Conservation (phyloP, 1,140 invertebrate species). For the Panagrolaimus sp. region DNA sequence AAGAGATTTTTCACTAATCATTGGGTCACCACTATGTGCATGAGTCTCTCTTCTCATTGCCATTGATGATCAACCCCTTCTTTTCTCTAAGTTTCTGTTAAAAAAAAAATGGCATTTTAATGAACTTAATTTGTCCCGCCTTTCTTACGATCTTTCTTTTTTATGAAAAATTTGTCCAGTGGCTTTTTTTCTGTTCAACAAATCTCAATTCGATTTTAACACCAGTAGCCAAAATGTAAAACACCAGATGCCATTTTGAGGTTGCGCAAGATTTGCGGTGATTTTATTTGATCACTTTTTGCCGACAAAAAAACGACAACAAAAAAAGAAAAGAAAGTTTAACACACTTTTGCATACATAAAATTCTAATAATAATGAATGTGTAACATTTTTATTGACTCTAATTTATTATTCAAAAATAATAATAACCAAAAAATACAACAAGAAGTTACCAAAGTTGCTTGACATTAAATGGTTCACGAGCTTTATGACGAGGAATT, state of each 20-base stretch:
- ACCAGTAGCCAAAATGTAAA: not conserved
- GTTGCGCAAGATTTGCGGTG: conserved; percentile 9
- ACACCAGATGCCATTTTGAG: not conserved
- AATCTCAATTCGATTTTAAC: not conserved
- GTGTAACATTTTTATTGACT: too few species aligned
- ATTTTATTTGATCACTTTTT: conserved; percentile 2
- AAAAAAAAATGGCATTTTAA: not conserved
- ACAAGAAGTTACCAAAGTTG: conserved; percentile 20
- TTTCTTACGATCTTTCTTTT: not conserved
- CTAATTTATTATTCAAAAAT: not conserved
- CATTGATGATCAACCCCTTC: too few species aligned
- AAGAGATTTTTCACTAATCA: too few species aligned
- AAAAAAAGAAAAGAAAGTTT: not conserved
- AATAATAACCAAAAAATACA: not conserved
- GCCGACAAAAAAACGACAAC: conserved; percentile 14
- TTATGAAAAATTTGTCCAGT: not conserved
- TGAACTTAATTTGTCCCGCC: not conserved
- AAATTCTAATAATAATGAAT: not conserved
- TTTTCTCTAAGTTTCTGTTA: too few species aligned
- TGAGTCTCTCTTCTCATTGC: too few species aligned
- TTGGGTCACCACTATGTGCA: too few species aligned
- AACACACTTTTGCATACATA: not conserved
- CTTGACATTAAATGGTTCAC: conserved; percentile 29
- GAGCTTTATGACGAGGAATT: conserved; percentile 49
- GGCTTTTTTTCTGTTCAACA: not conserved